Base-by-base conservation (phyloP, 37 sponge, comb jelly and placozoan species). In the Halisarca cf. caerulea region DNA sequence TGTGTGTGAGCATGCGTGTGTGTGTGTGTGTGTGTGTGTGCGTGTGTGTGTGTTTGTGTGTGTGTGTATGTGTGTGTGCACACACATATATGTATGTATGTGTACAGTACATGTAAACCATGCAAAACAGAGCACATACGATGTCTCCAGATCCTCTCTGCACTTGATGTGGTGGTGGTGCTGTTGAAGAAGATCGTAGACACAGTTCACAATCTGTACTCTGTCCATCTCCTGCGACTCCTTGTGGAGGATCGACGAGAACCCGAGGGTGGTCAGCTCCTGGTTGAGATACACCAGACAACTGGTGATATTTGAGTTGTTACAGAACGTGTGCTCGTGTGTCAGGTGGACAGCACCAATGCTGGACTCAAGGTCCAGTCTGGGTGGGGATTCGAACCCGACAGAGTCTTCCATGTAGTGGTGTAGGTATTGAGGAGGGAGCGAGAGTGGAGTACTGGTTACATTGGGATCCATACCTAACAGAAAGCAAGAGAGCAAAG, bases 101-200 rank as follows among this genome's bases (percentile, higher is more conserved):
- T 47, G 51, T 47, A 47, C 51, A 47, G 7, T 62, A 30, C 64
- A 62, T 30, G n/a, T 62, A 6, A 55, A 11, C 17, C 57, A 55
- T 20, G 57, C 17, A 55, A 11, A 55, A 23, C 30, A 7, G 30
- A n/a, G 30, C 15, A 39, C 77, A 23, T 40, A 74, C 77, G 38
- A n/a, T 4, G 77, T 36, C 23, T 37, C 77, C 77, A 74, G 30
- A 18, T 83, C 89, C 7, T 83, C 84, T 0, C 83, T 79, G 32
- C 40, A 32, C 72, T 37, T 54, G 6, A 78, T 5, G 57, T 83
- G 47, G 27, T 78, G 64, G 32, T 79, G 79, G 55, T 85, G 66
- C 18, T 84, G 41, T 59, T 81, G 86, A 18, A 89, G 89, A 2
- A 85, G 81, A 25, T 40, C 66, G 60, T 89, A 71, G 39, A 87